Base-by-base conservation (phyloP, 2,888 invertebrate genomes). In the Phlogophora meticulosa region DNA sequence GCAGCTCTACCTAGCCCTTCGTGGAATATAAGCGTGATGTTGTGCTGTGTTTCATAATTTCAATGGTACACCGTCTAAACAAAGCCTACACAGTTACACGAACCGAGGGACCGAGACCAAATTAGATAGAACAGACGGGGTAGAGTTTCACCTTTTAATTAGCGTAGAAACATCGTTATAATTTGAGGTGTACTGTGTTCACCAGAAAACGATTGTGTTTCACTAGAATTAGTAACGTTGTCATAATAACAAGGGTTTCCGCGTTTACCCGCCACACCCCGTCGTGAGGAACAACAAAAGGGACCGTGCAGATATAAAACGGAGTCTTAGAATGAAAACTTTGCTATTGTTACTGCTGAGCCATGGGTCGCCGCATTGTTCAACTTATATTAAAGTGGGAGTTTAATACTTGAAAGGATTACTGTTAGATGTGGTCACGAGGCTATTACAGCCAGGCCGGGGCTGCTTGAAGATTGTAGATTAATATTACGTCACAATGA, bases 401-500 rank as follows among this genome's bases (percentile, higher is more conserved):
- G 88, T 92, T 93, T 92, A 91, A 92, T 92, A 92, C 91, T 93
- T 92, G 89, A 92, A 91, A 92, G 93, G 92, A 91, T 93, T 93
- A 91, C 90, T 89, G 88, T 87, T 86, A 87, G 87, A 90, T 91
- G 91, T 89, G 91, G 91, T 89, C 91, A 88, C 85, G 85, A 85
- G 84, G 88, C 88, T 87, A 87, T 90, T 87, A 87, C 83, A 82
- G 80, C 85, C 78, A 72, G 74, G 76, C 83, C 70, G 78, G 71
- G 81, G 81, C 76, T 84, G 84, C 84, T 88, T 82, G 76, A 77
- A 84, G 84, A 84, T 81, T 82, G 78, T 79, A 86, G 85, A 88
- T 88, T 87, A 87, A 88, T 88, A 85, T 88, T 84, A 87, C 82
- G 83, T 82, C 82, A 81, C 82, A 81, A 82, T 76, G 83, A 78